A percentile compares a stretch with the other conserved stretches of the same genome.
Conservation (phyloP, 2,797 vertebrate genomes). For the Lemur catta region DNA sequence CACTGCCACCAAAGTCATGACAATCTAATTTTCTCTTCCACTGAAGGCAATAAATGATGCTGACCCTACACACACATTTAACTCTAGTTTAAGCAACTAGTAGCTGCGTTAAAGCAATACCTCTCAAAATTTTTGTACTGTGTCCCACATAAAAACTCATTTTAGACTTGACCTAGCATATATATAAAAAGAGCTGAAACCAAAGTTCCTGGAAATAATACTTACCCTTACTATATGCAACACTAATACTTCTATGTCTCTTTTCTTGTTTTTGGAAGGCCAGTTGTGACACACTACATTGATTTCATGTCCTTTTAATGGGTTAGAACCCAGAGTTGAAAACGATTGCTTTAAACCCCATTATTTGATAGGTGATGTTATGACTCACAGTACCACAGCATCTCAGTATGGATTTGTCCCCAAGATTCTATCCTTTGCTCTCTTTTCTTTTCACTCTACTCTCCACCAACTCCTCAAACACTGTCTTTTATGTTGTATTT, state of each 20-base stretch:
- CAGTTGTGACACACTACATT: not conserved
- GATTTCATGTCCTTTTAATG: not conserved
- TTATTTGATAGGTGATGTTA: not conserved
- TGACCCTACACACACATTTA: not conserved
- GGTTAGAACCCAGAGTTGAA: not conserved
- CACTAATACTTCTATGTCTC: not conserved
- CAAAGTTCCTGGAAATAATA: not conserved
- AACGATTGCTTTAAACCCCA: not conserved
- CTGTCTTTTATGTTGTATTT: not conserved
- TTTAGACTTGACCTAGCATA: not conserved
- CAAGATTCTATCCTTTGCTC: not conserved
- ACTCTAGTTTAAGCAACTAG: not conserved
- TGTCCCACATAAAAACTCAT: not conserved
- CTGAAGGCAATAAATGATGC: not conserved
- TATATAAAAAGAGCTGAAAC: not conserved
- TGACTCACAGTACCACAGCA: fast-evolving
- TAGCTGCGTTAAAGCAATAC: not conserved
- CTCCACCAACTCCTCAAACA: not conserved
- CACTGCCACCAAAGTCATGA: not conserved
- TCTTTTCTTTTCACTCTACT: not conserved
- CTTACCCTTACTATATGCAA: not conserved
- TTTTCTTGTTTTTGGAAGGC: not conserved
- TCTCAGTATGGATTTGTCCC: not conserved
- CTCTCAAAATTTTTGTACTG: not conserved
- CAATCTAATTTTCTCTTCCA: not conserved